A percentile compares a stretch with the other conserved stretches of the same genome.
These are phyloP conservation scores for Bhutanitis thaidina DNA, from an alignment of 2,888 invertebrate genomes.

Conservation along the genomic window DNA sequence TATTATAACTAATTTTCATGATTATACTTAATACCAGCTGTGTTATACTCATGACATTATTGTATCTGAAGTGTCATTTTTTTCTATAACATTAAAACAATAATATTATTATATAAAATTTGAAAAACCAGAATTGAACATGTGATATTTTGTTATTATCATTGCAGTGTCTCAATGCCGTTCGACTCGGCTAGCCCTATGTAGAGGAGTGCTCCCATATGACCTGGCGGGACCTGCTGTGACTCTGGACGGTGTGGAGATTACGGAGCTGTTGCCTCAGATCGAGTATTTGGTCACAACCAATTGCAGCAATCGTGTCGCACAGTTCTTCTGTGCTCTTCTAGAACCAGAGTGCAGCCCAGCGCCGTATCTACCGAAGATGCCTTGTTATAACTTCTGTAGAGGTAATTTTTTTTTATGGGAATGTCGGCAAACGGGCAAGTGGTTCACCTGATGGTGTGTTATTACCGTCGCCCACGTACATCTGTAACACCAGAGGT, in stretches of 20 bases:
- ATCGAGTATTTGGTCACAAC: slow-evolving; percentile 81
- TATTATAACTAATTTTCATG: no score
- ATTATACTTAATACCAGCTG: no score
- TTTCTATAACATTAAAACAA: no score
- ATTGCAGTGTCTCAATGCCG: slow-evolving; percentile 70
- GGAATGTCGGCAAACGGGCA: no score
- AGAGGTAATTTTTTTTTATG: slow-evolving; percentile 66
- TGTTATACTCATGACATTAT: no score
- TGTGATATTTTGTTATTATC: not conserved
- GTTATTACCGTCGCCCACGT: no score
- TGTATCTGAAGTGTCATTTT: no score
- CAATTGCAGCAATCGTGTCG: slow-evolving; percentile 82
- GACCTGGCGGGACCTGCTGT: slow-evolving; percentile 79
- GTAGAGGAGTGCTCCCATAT: slow-evolving; percentile 84
- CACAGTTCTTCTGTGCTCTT: slow-evolving; percentile 82
- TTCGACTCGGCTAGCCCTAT: slow-evolving; percentile 73
- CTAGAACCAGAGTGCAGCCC: slow-evolving; percentile 85
- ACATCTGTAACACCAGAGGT: no score
- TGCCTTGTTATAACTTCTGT: slow-evolving; percentile 83
- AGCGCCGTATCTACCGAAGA: slow-evolving; percentile 75
- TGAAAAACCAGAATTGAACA: no score
- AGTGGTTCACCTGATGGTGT: no score
- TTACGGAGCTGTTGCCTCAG: slow-evolving; percentile 69
- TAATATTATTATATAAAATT: no score
- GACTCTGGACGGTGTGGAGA: slow-evolving; percentile 53